Evolutionary conservation across 2,797 vertebrate species (phyloP).

Genomic region (Spinibarbus caldwelli): DNA sequence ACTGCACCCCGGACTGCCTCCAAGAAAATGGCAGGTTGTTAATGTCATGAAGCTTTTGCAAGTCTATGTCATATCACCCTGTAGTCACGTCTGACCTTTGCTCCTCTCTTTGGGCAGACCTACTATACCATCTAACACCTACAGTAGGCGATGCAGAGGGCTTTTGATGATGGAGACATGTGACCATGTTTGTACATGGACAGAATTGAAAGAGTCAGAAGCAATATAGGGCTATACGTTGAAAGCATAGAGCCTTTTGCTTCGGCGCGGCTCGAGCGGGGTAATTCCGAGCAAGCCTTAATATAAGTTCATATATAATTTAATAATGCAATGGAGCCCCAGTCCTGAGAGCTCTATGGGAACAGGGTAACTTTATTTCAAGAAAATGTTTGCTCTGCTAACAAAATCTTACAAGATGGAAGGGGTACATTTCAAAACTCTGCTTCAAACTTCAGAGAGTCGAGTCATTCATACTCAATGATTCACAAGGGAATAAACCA

Average conservation of each 20-base stretch:
- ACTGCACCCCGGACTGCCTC: too few species aligned
- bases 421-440: not conserved
- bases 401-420: not conserved
- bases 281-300: conserved; percentile 14
- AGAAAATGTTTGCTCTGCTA: conserved; percentile 24
- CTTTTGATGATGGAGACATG: conserved; percentile 36
- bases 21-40: conserved; percentile 67
- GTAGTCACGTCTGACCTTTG: conserved; percentile 46
- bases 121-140: conserved; percentile 45
- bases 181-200: not conserved
- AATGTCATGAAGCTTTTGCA: conserved; percentile 62
- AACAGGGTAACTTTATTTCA: conserved; percentile 12
- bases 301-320: conserved; percentile 33
- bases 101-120: conserved; percentile 26
- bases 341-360: conserved; percentile 6
- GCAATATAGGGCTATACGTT: not conserved
- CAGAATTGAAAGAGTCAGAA: conserved; percentile 6
- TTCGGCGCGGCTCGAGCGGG: not conserved
- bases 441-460: not conserved
- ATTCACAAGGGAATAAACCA: not conserved
- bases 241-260: conserved; percentile 8
- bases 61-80: conserved; percentile 32
- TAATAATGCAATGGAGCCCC: conserved; percentile 30
- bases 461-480: not conserved
- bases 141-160: conserved; percentile 2